Evolutionary conservation across 2,797 vertebrate genomes (phyloP), one percentile per base, ranked within the genome.

Genomic region (Lepidocolaptes lacrymiger): DNA sequence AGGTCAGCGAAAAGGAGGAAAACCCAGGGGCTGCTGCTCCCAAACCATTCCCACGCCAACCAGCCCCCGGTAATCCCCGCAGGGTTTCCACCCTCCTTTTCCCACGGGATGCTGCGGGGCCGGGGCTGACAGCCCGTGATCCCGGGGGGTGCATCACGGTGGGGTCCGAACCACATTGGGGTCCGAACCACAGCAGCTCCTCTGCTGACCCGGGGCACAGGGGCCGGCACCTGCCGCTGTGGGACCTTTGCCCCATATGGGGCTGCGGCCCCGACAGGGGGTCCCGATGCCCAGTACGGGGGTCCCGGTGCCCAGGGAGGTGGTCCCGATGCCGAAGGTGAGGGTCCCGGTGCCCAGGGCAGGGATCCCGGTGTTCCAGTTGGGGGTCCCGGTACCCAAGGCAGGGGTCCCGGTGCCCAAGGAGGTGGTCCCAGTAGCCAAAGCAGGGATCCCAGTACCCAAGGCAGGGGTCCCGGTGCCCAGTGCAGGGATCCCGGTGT

Each of bases 21-120:
- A n/a, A 66, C 14, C 11, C 6, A 28, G 28, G 32, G 4, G 14
- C 12, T 1, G 3, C 1, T 6, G 7, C 34, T 48, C 27, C 62
- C 66, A 7, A 3, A 17, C n/a, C 8, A 8, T 28, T 16, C 36
- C 61, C 78, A 10, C 4, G 1, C 19, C 52, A 41, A 39, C 22
- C 51, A 19, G n/a, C 26, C 4, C 19, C 3, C 46, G 3, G 7
- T 27, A 14, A 30, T 12, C 21, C 28, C 51, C 4, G 43, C 15
- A 5, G 34, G 2, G 26, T 39, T 28, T 5, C 37, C 82, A 0
- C n/a, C 48, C 39, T 62, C 44, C 51, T 2, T 6, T 34, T 22
- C 85, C 10, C 56, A 0, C 5, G 21, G 67, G 85, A 89, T 74
- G 87, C 64, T 63, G 72, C 49, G 49, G 43, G 48, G 23, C 30